These are phyloP conservation scores for Hemibagrus wyckioides DNA, from an alignment of 2,113 vertebrate species.

Conservation along the genomic window DNA sequence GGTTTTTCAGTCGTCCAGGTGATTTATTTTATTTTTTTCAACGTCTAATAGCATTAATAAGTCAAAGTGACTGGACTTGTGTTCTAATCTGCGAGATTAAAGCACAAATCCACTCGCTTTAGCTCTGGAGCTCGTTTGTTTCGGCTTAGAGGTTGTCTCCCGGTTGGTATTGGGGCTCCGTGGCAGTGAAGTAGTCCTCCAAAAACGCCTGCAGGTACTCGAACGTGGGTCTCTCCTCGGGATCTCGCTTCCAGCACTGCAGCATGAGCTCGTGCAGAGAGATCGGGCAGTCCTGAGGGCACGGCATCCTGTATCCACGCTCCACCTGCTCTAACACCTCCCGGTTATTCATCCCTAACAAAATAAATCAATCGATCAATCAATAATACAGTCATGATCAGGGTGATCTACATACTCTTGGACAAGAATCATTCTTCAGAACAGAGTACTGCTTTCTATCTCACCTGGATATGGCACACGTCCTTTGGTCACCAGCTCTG, in stretches of 20 bases:
- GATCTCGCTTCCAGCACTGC: constrained; percentile 99
- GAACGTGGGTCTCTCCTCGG: constrained; percentile 96
- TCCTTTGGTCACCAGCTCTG: constrained; percentile 98
- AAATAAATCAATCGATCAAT: background rate
- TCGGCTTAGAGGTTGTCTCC: constrained; percentile 93
- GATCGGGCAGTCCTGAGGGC: constrained; percentile 96
- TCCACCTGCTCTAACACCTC: constrained; percentile 99
- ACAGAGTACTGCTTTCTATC: constrained; percentile 17
- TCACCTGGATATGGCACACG: constrained; percentile 98
- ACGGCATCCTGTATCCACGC: constrained; percentile 97
- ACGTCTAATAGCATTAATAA: background rate
- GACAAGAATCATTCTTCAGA: background rate
- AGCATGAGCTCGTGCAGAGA: constrained; percentile 99
- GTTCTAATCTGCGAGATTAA: constrained; percentile 4
- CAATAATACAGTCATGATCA: background rate
- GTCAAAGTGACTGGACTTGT: constrained; percentile 14
- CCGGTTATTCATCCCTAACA: constrained; percentile 96
- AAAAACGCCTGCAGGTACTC: constrained; percentile 99
- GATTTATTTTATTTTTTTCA: background rate
- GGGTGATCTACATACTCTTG: background rate
- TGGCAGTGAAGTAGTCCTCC: constrained; percentile 99
- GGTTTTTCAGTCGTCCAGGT: background rate
- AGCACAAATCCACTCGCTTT: constrained; percentile 13
- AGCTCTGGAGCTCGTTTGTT: background rate
- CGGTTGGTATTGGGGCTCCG: constrained; percentile 98